Percentiles rank a stretch among this genome's conserved stretches.
These are phyloP conservation scores for Fregetta grallaria DNA, from an alignment of 2,113 vertebrate genomes.

Conservation along the genomic window DNA sequence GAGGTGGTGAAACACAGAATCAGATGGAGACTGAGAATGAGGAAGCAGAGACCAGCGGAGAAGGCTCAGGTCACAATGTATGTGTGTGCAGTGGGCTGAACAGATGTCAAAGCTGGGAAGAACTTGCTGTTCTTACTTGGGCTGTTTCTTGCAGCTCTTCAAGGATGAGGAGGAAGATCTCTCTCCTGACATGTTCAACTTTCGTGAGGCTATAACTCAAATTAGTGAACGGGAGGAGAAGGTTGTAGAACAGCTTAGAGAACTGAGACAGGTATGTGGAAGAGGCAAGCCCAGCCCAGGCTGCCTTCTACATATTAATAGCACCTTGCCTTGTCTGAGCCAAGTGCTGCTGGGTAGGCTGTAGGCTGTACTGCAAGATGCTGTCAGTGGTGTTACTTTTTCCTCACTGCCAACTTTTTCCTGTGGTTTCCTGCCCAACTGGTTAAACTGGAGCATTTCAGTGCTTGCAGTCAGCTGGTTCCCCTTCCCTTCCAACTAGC, in stretches of 20 bases:
- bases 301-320: neutral
- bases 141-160: slow-evolving; percentile 53
- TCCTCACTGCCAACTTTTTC: neutral
- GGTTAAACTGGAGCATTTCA: neutral
- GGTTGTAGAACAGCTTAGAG: slow-evolving; percentile 72
- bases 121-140: slow-evolving; percentile 1
- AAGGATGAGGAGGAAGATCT: slow-evolving; percentile 74
- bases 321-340: neutral
- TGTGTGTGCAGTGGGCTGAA: neutral
- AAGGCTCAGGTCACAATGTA: slow-evolving; percentile 45
- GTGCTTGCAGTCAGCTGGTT: neutral
- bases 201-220: slow-evolving; percentile 72
- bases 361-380: neutral
- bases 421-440: neutral
- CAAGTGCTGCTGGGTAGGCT: neutral
- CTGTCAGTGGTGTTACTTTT: neutral
- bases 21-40: slow-evolving; percentile 75
- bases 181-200: slow-evolving; percentile 71
- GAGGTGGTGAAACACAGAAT: slow-evolving; percentile 56
- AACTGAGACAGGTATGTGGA: slow-evolving; percentile 71
- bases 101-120: neutral
- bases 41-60: slow-evolving; percentile 22
- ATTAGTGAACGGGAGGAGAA: slow-evolving; percentile 76
- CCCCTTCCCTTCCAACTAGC: neutral
- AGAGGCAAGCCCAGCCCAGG: neutral